These are phyloP conservation scores for Argopecten irradians DNA, from an alignment of 1,140 invertebrate species.

Conservation along the genomic window DNA sequence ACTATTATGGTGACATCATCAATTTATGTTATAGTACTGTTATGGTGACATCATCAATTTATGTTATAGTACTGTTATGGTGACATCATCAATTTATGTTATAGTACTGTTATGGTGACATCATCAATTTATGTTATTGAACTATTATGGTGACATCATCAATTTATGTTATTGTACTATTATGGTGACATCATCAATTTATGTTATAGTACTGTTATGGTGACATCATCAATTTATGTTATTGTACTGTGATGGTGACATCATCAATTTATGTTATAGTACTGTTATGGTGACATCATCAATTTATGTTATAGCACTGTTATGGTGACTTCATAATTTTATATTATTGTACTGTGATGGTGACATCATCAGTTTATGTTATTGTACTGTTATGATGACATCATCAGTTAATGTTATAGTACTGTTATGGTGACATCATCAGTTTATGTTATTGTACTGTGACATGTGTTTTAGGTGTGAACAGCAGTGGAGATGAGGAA, in stretches of 20 bases:
- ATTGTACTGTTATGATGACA: background rate
- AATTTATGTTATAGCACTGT: background rate
- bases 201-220: background rate
- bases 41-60: background rate
- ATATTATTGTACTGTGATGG: too few relatives aligned
- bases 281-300: background rate
- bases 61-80: background rate
- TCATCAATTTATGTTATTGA: background rate
- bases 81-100: background rate
- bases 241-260: background rate
- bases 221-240: background rate
- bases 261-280: background rate
- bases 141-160: background rate
- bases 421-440: background rate
- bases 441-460: background rate
- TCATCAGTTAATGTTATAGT: background rate
- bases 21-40: background rate
- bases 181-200: too few relatives aligned
- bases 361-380: background rate
- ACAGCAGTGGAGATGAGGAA: conserved; percentile 94
- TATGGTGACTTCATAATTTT: background rate
- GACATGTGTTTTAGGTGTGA: conserved; percentile 82
- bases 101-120: too few relatives aligned
- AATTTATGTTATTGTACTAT: background rate
- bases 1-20: background rate